Evolutionary conservation across 2,797 vertebrate species (phyloP).

Genomic region (Buceros bicornis): DNA sequence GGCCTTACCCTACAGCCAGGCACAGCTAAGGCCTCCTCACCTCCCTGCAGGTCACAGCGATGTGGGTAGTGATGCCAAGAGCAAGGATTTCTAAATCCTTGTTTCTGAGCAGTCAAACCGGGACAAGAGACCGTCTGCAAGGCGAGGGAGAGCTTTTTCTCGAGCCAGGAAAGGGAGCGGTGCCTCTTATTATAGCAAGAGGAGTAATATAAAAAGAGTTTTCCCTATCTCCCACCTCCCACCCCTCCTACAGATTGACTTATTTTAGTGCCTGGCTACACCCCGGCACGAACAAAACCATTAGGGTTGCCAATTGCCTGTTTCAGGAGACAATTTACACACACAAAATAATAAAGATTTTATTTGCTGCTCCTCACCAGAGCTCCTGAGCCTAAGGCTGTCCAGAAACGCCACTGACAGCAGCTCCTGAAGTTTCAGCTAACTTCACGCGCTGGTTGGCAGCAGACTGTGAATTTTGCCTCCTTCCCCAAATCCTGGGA

Average conservation of each 20-base stretch:
- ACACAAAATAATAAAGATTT: slow-evolving; percentile 21
- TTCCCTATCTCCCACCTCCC: slow-evolving; percentile 62
- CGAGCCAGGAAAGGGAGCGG: slow-evolving; percentile 28
- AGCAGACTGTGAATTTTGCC: neutral
- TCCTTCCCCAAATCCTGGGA: neutral
- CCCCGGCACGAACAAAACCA: slow-evolving; percentile 22
- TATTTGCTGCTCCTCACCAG: neutral
- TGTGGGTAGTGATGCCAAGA: neutral
- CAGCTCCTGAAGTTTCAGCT: neutral
- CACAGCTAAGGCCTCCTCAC: neutral
- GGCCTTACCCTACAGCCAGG: neutral
- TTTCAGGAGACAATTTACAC: slow-evolving; percentile 37
- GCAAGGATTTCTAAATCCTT: neutral
- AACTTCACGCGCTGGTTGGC: neutral
- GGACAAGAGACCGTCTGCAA: neutral
- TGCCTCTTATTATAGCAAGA: slow-evolving; percentile 57
- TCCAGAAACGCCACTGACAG: neutral
- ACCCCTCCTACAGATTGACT: slow-evolving; percentile 37
- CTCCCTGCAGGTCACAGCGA: neutral
- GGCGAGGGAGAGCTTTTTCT: neutral
- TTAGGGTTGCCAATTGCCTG: slow-evolving; percentile 33
- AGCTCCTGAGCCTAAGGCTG: neutral
- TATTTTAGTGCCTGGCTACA: slow-evolving; percentile 59
- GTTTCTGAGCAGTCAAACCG: neutral
- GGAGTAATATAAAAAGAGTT: slow-evolving; percentile 58